phyloP scores from a whole-genome alignment of 1,140 invertebrate species.

The Berghia stephanieae region DNA sequence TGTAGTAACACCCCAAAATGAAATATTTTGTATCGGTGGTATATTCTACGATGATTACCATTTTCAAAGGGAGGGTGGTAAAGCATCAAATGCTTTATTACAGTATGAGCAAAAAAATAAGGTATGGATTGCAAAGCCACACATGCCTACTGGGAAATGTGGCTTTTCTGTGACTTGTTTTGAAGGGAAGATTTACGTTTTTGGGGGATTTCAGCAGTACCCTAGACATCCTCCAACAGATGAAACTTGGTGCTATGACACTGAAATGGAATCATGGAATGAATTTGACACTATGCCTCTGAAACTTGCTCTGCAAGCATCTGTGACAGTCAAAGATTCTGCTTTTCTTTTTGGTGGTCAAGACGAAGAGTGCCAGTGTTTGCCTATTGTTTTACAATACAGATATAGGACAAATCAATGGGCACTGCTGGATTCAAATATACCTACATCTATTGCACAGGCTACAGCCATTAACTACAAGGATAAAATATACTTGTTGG shows the following conservation, averaged over 20 bases:
- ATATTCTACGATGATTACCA: conserved; percentile 57
- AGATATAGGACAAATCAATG: neutral
- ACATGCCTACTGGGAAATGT: conserved; percentile 46
- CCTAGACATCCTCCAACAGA: conserved; percentile 42
- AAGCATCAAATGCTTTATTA: conserved; percentile 43
- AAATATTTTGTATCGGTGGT: conserved; percentile 54
- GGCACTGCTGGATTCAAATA: neutral
- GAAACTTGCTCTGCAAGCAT: conserved; percentile 47
- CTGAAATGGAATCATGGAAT: conserved; percentile 45
- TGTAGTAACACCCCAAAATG: conserved; percentile 39
- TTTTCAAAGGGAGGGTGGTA: conserved; percentile 40
- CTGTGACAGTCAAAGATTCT: conserved; percentile 32
- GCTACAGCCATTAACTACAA: neutral
- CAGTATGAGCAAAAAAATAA: conserved; percentile 43
- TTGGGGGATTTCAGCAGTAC: conserved; percentile 50
- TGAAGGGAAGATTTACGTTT: conserved; percentile 44
- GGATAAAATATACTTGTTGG: neutral
- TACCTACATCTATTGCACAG: neutral
- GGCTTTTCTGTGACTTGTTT: conserved; percentile 41
- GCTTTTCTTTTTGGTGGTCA: neutral
- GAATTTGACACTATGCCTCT: conserved; percentile 47
- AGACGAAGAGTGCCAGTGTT: neutral
- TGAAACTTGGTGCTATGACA: conserved; percentile 45
- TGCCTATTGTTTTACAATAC: neutral
- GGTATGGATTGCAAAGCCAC: conserved; percentile 38